Evolutionary conservation across 2,113 vertebrate genomes (phyloP), one percentile per base, ranked within the genome.

Genomic region (Phoenicopterus ruber): DNA sequence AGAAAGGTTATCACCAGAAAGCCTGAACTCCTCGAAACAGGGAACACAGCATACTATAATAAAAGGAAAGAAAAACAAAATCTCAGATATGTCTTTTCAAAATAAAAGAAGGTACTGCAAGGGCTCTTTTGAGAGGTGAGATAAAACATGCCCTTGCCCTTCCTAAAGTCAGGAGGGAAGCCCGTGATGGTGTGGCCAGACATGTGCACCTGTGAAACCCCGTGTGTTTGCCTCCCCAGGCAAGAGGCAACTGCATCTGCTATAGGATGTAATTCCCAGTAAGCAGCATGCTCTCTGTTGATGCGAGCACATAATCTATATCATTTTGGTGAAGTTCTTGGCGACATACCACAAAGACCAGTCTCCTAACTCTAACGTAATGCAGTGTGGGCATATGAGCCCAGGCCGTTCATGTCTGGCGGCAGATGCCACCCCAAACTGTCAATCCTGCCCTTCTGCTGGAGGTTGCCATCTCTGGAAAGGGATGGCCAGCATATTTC

Each of bases 401-500:
- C 20, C n/a, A 59, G 67, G 76, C 4, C 59, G 74, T 29, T 65
- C 42, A 57, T 52, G 44, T 22, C 79, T 86, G 62, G 74, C 66
- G 62, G 58, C 74, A 92, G 62, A 70, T 59, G 69, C 47, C 38
- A n/a, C 34, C 40, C 55, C 19, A 42, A n/a, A 55, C 57, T 77
- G 74, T 57, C 73, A 79, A 25, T 57, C 66, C 70, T 26, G 28
- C 29, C 24, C 11, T 3, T 87, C 32, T 18, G 10, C 65, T 70
- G 38, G 50, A 88, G 55, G 77, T 0, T 84, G 57, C 29, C 42
- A 52, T 38, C 38, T 54, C 94, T 79, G 74, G 62, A 62, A 87
- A 85, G 79, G 36, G 87, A 91, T 57, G 54, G 78, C 70, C 66
- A 85, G 36, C 74, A 50, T 61, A 96, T 82, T 96, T 95, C 91